A percentile compares a stretch with the other conserved stretches of the same genome.
Conservation (phyloP, 2,113 vertebrate genomes). For the Marmota monax region DNA sequence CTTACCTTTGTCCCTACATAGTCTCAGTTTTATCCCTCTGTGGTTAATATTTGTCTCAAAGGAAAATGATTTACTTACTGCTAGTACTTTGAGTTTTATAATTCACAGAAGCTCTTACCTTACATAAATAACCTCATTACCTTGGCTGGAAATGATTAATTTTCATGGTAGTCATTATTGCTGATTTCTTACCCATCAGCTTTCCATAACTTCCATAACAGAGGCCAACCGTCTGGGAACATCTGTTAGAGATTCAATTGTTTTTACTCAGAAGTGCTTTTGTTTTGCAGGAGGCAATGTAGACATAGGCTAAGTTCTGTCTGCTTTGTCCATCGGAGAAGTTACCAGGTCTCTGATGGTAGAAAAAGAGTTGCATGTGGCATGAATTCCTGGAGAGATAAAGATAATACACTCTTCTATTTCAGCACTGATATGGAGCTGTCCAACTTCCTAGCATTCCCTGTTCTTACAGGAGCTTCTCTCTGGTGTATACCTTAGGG, state of each 20-base stretch:
- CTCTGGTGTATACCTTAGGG: background rate
- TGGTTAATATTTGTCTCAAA: background rate
- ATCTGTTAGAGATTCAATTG: too few relatives aligned
- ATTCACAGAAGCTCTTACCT: background rate
- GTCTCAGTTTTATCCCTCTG: background rate
- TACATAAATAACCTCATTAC: background rate
- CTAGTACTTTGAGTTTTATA: background rate
- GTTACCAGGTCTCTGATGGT: background rate
- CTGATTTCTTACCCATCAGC: background rate
- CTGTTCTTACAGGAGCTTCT: background rate
- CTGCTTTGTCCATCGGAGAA: background rate
- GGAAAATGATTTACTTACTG: background rate
- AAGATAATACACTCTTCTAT: background rate
- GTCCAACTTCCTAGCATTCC: background rate
- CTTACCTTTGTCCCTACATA: background rate
- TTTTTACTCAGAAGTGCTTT: background rate
- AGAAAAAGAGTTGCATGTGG: background rate
- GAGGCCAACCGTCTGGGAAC: background rate
- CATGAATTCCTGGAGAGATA: too few relatives aligned
- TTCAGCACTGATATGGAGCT: background rate
- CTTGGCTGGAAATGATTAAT: background rate
- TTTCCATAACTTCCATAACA: background rate
- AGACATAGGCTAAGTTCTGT: background rate
- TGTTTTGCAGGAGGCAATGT: background rate
- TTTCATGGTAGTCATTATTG: background rate